phyloP scores from a whole-genome alignment of 2,888 invertebrate species.

The Cosmia pyralina region DNA sequence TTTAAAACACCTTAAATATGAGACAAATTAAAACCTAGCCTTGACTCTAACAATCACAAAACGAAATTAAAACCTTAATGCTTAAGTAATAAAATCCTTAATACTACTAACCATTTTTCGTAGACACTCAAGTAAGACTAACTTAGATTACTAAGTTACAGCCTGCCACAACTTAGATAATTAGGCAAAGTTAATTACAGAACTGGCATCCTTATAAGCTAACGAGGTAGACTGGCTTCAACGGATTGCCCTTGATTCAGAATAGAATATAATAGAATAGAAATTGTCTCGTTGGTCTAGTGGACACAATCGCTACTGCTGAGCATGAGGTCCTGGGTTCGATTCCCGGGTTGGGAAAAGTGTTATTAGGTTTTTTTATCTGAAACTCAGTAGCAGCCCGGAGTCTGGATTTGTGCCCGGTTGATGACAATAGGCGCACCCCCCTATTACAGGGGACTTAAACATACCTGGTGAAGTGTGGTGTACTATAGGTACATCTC shows the following conservation, averaged over 20 bases:
- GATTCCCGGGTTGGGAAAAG: no score
- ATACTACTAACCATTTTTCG: conserved; percentile 18
- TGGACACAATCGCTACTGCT: no score
- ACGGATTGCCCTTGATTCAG: not conserved
- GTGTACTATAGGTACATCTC: no score
- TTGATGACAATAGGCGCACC: no score
- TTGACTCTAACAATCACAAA: not conserved
- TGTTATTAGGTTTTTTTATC: no score
- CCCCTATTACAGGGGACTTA: no score
- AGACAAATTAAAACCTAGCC: not conserved
- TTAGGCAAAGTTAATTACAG: conserved; percentile 50
- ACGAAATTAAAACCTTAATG: conserved; percentile 1
- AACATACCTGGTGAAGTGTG: no score
- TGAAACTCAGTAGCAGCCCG: no score
- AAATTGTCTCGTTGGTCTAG: no score
- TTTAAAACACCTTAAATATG: not conserved
- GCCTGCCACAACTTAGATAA: conserved; percentile 52
- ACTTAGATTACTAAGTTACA: conserved; percentile 50
- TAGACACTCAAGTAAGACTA: conserved; percentile 26
- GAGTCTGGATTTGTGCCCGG: no score
- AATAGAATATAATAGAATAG: not conserved
- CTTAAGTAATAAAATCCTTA: conserved; percentile 9
- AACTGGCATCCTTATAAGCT: conserved; percentile 29
- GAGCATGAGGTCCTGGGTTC: no score
- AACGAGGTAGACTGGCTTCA: conserved; percentile 9